phyloP scores from a whole-genome alignment of 2,888 invertebrate species.

The Nomada flava region DNA sequence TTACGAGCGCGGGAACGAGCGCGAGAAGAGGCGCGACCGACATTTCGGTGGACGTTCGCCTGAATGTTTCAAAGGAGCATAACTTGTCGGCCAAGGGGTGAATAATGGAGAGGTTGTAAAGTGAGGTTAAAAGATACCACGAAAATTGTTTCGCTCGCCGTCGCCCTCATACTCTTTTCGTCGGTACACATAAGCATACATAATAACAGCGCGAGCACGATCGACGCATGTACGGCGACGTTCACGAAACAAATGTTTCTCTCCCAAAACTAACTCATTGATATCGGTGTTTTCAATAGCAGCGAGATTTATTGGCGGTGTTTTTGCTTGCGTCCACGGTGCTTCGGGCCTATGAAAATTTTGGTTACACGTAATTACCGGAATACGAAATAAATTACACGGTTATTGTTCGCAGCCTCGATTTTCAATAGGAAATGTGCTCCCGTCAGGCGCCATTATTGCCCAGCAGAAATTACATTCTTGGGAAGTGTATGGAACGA shows the following conservation, averaged over 20 bases:
- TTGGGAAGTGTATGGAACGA: not conserved
- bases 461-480: not conserved
- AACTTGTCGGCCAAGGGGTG: conserved; percentile 43
- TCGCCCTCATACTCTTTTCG: not conserved
- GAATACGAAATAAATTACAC: conserved; percentile 46
- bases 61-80: conserved; percentile 47
- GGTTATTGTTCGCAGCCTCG: conserved; percentile 45
- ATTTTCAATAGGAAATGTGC: conserved; percentile 28
- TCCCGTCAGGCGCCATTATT: conserved; percentile 9
- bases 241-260: conserved; percentile 48
- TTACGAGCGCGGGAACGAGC: conserved; percentile 40
- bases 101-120: conserved; percentile 54
- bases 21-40: conserved; percentile 42
- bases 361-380: conserved; percentile 36
- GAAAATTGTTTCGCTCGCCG: conserved; percentile 33
- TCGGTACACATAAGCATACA: not conserved
- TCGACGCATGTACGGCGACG: conserved; percentile 18
- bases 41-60: conserved; percentile 44
- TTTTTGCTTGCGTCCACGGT: conserved; percentile 44
- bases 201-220: not conserved
- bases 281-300: conserved; percentile 42
- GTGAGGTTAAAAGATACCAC: conserved; percentile 46
- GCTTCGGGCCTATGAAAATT: conserved; percentile 30
- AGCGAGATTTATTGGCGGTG: conserved; percentile 44
- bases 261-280: conserved; percentile 43